Evolutionary conservation across 2,888 invertebrate genomes (phyloP), one percentile per base, ranked within the genome.

Genomic region (Parnassius mnemosyne): DNA sequence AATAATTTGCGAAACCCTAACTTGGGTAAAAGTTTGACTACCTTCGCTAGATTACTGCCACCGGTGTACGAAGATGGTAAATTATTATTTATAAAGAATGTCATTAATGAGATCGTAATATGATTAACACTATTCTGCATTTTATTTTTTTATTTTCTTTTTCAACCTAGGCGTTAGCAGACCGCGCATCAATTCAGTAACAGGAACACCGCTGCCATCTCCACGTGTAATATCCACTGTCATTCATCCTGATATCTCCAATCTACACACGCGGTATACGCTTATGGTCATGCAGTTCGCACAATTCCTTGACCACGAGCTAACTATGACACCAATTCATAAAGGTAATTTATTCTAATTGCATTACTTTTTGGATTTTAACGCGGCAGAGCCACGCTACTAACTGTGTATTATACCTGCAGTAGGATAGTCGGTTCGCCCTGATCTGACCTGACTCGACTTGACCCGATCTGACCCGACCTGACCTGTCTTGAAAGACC

Each of bases 251-350:
- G 97, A 98, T 76, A 97, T 97, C 64, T 97, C 97, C 44, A 96
- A 97, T 79, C 91, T 97, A 20, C 97, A 97, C 78, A 95, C 95
- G 0, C 93, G 97, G 9, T 98, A 98, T 84, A 96, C 97, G 0
- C 89, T 98, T 16, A 96, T 98, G 96, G 94, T 96, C 50, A 98
- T 98, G 98, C 98, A 98, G 89, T 98, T 95, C 75, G 98, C 97
- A 0, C 98, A 98, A 83, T 95, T 99, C 75, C 83, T 98, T 20
- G 98, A 98, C 83, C 98, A 98, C 86, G 98, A 98, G 81, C 92
- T 99, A 57, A 98, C 98, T 0, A 95, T 98, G 93, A 98, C 98
- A 0, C 98, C 97, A 1, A 97, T 97, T 61, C 97, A 96, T 76
- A 96, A 96, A 92, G 97, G 94, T 93, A 70, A 68, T 13, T 13